phyloP scores from a whole-genome alignment of 2,888 invertebrate species.

The Heliconius cydno region DNA sequence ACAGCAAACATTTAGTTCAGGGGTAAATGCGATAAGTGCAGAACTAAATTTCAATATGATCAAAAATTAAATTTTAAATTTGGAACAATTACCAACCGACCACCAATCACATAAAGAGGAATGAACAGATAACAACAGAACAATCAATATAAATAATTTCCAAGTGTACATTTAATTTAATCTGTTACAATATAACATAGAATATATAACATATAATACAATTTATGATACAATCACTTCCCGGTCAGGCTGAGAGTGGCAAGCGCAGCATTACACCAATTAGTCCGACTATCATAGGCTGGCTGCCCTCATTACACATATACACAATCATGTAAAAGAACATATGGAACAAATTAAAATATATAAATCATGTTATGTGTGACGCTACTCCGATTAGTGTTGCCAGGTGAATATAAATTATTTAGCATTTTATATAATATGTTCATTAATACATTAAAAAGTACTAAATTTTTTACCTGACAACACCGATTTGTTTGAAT shows the following conservation, averaged over 20 bases:
- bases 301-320: conserved; percentile 69
- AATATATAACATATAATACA: conserved; percentile 23
- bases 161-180: conserved; percentile 40
- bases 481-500: conserved; percentile 9
- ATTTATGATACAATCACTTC: conserved; percentile 51
- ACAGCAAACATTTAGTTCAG: no score
- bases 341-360: conserved; percentile 42
- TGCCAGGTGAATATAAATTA: conserved; percentile 14
- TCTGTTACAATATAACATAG: neutral
- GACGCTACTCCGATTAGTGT: neutral
- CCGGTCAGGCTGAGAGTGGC: conserved; percentile 59
- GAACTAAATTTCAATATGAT: no score
- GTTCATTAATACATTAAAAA: neutral
- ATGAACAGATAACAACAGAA: conserved; percentile 3
- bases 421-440: neutral
- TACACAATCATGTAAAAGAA: conserved; percentile 48
- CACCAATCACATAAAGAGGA: conserved; percentile 1
- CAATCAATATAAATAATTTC: conserved; percentile 6
- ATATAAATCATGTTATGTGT: conserved; percentile 21
- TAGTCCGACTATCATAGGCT: conserved; percentile 65
- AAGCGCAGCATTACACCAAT: conserved; percentile 64
- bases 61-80: neutral
- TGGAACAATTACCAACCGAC: conserved; percentile 1
- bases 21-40: no score
- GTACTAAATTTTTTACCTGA: neutral